Percentiles rank a stretch among this genome's conserved stretches.
phyloP scores from a whole-genome alignment of 2,888 invertebrate genomes.

The Endotricha flammealis region DNA sequence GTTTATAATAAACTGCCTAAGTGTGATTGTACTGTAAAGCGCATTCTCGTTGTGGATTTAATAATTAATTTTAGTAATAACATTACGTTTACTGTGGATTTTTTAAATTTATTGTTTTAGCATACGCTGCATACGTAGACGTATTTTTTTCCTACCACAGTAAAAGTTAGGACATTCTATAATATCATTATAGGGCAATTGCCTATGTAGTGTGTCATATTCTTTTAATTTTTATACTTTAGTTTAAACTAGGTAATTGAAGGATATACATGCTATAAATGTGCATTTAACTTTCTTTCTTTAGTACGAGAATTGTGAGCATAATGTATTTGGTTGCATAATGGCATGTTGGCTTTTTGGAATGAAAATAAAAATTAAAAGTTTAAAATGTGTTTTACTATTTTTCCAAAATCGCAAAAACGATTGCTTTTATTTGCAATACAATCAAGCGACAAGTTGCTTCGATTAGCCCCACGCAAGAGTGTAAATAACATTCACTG shows the following conservation, averaged over 20 bases:
- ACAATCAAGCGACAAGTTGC: too few species aligned
- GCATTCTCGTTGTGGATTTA: slow-evolving; percentile 37
- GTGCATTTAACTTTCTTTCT: slow-evolving; percentile 62
- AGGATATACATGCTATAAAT: slow-evolving; percentile 58
- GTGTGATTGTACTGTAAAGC: slow-evolving; percentile 35
- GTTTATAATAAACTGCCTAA: slow-evolving; percentile 17
- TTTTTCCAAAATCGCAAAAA: too few species aligned
- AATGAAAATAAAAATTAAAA: slow-evolving; percentile 65
- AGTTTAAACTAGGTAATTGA: slow-evolving; percentile 46
- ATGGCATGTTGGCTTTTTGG: slow-evolving; percentile 70
- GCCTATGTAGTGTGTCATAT: slow-evolving; percentile 72
- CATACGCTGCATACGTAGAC: slow-evolving; percentile 1
- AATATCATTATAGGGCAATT: slow-evolving; percentile 44
- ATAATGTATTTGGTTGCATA: slow-evolving; percentile 54
- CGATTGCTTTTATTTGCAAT: too few species aligned
- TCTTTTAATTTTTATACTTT: slow-evolving; percentile 58
- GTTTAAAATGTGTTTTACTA: slow-evolving; percentile 30
- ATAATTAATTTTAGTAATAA: slow-evolving; percentile 23
- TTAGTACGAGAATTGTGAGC: slow-evolving; percentile 39
- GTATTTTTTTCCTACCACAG: slow-evolving; percentile 38
- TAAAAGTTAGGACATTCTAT: slow-evolving; percentile 40
- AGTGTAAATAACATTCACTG: too few species aligned
- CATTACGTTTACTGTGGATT: slow-evolving; percentile 51
- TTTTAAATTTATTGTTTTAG: slow-evolving; percentile 19
- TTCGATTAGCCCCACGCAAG: too few species aligned